Evolutionary conservation across 2,888 invertebrate genomes (phyloP).

Genomic region (Drosophila engyochracea): DNA sequence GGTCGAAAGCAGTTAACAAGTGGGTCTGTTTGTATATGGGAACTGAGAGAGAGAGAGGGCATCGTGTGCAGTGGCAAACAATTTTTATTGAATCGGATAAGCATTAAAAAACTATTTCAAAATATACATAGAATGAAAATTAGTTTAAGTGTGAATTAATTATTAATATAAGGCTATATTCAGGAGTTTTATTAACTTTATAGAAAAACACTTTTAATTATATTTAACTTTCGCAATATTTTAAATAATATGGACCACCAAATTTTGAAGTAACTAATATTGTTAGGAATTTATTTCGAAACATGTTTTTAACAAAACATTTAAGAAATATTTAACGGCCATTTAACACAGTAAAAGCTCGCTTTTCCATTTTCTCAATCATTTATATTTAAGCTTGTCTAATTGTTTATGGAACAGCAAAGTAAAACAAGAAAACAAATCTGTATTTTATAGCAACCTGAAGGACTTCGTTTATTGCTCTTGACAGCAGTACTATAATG

Average conservation of each 20-base stretch:
- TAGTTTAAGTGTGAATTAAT: background rate
- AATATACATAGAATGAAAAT: background rate
- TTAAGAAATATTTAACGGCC: background rate
- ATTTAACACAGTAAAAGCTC: background rate
- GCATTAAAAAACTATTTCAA: background rate
- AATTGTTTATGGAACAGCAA: background rate
- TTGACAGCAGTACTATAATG: conserved; percentile 13
- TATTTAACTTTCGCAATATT: background rate
- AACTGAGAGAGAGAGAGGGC: no score
- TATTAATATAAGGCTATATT: background rate
- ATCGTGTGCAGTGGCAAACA: conserved; percentile 4
- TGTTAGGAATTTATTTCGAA: fast-evolving
- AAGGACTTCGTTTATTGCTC: conserved; percentile 2
- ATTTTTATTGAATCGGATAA: conserved; percentile 6
- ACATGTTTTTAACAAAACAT: background rate
- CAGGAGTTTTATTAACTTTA: background rate
- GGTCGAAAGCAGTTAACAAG: conserved; percentile 19
- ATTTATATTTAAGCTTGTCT: background rate
- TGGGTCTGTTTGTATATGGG: background rate
- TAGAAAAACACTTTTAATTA: background rate
- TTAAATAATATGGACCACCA: background rate
- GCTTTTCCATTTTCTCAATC: background rate
- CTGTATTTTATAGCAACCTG: background rate
- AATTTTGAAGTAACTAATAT: background rate
- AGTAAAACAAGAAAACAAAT: background rate